Evolutionary conservation across 2,888 invertebrate genomes (phyloP).

Genomic region (Cryptocephalus moraei): DNA sequence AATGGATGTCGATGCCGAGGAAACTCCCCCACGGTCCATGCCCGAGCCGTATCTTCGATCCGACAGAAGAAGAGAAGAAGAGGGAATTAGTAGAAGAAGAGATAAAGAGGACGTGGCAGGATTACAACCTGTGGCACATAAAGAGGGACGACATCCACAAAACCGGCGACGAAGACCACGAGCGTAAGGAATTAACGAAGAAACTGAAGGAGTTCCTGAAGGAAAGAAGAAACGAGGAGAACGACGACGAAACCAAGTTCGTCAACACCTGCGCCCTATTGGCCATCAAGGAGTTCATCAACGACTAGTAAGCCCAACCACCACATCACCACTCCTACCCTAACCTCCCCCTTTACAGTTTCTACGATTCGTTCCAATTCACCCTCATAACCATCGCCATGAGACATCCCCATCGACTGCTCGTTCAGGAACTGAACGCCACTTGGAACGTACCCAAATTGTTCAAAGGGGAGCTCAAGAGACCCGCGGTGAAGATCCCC

Average conservation of each 20-base stretch:
- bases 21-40: constrained; percentile 4
- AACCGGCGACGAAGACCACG: background rate
- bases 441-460: constrained; percentile 32
- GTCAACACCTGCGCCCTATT: constrained; percentile 28
- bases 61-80: too few species aligned
- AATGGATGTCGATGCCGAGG: constrained; percentile 4
- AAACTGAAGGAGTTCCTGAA: background rate
- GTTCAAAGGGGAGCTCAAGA: constrained; percentile 27
- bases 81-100: too few species aligned
- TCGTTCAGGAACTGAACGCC: constrained; percentile 29
- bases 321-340: too few species aligned
- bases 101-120: too few species aligned
- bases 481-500: constrained; percentile 20
- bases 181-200: background rate
- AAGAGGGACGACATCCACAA: too few species aligned
- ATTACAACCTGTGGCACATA: too few species aligned
- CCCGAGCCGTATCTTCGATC: constrained; percentile 4
- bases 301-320: constrained; percentile 30
- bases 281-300: constrained; percentile 32
- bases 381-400: constrained; percentile 27
- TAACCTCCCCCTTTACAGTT: constrained; percentile 21
- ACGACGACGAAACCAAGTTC: constrained; percentile 19
- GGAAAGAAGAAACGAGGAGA: constrained; percentile 8
- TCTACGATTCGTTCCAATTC: constrained; percentile 34
- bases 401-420: constrained; percentile 25